Evolutionary conservation across 2,113 vertebrate species (phyloP).

Genomic region (Neogale vison): DNA sequence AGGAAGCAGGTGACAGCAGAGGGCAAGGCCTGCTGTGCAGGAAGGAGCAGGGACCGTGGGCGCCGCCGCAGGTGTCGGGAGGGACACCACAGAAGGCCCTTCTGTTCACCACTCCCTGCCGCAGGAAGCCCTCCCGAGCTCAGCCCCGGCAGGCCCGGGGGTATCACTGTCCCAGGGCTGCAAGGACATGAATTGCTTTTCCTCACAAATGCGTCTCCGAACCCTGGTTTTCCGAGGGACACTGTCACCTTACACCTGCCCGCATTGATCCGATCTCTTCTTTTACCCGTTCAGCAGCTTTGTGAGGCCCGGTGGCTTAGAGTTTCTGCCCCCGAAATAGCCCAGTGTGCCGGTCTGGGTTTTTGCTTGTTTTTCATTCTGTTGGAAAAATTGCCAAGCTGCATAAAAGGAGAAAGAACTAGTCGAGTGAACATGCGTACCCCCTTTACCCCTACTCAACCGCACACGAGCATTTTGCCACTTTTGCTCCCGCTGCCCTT

Average conservation of each 20-base stretch:
- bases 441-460: background rate
- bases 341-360: background rate
- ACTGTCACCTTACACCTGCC: background rate
- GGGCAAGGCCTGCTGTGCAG: rapidly evolving
- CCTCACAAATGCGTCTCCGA: background rate
- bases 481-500: background rate
- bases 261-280: background rate
- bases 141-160: background rate
- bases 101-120: background rate
- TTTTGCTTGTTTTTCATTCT: background rate
- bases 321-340: background rate
- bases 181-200: background rate
- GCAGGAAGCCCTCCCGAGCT: rapidly evolving
- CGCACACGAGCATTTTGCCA: background rate
- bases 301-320: background rate
- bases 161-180: background rate
- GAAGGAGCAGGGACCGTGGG: background rate
- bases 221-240: background rate
- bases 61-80: rapidly evolving
- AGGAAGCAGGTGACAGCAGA: background rate
- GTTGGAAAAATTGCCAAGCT: background rate
- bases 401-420: background rate
- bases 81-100: background rate
- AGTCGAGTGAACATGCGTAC: background rate
- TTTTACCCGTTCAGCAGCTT: background rate